phyloP scores from a whole-genome alignment of 64 coral and sea anemone species.

The Actinia tenebrosa region DNA sequence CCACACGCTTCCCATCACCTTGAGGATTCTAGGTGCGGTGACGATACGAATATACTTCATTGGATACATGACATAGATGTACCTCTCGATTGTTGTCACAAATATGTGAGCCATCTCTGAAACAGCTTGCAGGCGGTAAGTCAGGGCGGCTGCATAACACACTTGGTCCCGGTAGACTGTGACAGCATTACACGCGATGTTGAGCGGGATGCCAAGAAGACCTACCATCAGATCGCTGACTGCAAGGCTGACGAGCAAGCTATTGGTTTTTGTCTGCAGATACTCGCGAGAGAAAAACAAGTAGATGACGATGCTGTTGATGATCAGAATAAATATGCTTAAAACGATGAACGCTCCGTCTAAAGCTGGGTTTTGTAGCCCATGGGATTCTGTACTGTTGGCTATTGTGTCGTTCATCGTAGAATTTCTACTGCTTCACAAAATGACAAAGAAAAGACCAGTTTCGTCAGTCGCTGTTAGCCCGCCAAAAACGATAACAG shows the following conservation, averaged over 20 bases:
- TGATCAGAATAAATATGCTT: constrained; percentile 49
- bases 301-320: constrained; percentile 74
- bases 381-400: not conserved
- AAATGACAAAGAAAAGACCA: not conserved
- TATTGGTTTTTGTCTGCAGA: constrained; percentile 89
- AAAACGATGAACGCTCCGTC: constrained; percentile 56
- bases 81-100: constrained; percentile 62
- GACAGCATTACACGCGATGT: constrained; percentile 51
- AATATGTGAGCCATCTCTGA: constrained; percentile 85
- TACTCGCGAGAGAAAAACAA: constrained; percentile 78
- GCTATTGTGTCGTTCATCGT: not conserved
- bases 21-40: constrained; percentile 57
- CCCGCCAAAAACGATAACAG: not conserved
- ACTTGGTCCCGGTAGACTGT: not conserved
- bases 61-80: constrained; percentile 89
- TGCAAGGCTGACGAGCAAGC: constrained; percentile 65
- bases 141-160: constrained; percentile 27
- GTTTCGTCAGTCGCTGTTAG: not conserved
- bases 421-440: not conserved
- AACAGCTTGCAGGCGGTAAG: constrained; percentile 63
- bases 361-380: constrained; percentile 6
- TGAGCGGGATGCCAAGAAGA: constrained; percentile 46
- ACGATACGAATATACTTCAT: constrained; percentile 97
- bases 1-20: constrained; percentile 58
- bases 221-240: constrained; percentile 59